phyloP scores from a whole-genome alignment of 2,797 vertebrate species.

The Morus bassanus region DNA sequence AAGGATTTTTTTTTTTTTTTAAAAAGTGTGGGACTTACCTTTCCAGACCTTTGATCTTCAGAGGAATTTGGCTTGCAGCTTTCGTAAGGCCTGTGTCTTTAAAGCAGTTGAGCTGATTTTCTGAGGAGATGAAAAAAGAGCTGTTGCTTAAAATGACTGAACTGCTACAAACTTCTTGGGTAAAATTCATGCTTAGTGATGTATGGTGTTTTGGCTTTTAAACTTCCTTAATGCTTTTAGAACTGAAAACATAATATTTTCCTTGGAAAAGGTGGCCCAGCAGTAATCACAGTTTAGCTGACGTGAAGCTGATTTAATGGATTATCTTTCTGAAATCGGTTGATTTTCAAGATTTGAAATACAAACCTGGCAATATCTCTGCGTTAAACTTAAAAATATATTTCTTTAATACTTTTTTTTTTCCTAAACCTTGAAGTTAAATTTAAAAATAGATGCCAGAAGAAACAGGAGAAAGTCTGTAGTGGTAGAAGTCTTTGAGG shows the following conservation, averaged over 20 bases:
- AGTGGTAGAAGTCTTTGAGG: neutral
- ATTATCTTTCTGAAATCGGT: neutral
- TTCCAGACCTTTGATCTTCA: neutral
- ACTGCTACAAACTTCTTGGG: neutral
- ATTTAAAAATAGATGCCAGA: slow-evolving; percentile 9
- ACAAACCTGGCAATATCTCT: neutral
- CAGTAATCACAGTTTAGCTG: neutral
- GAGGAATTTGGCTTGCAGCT: neutral
- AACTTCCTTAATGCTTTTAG: neutral
- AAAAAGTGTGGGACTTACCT: neutral
- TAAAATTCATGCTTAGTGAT: neutral
- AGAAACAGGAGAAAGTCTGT: neutral
- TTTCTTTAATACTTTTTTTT: neutral
- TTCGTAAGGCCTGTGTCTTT: neutral
- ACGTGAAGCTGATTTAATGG: neutral
- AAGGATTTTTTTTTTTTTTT: neutral
- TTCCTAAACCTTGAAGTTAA: neutral
- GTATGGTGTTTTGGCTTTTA: neutral
- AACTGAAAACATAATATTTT: neutral
- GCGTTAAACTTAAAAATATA: neutral
- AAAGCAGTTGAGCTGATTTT: neutral
- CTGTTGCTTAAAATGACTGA: neutral
- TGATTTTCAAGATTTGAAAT: neutral
- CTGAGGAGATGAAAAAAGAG: neutral
- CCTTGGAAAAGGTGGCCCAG: neutral